phyloP scores from a whole-genome alignment of 2,113 vertebrate species.

The Trogon surrucura region DNA sequence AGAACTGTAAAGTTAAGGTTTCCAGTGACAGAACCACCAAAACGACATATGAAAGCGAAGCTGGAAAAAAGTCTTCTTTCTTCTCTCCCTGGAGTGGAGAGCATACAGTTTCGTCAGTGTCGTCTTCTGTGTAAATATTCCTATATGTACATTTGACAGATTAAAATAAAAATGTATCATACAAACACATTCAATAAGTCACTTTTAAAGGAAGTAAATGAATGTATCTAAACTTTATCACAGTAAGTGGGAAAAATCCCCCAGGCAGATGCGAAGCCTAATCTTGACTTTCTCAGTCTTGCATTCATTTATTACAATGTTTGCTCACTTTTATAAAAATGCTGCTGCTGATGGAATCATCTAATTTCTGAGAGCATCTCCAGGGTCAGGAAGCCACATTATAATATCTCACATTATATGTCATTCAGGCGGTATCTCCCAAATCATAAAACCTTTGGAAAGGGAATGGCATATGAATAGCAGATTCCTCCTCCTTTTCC shows the following conservation, averaged over 20 bases:
- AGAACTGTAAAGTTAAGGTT: background rate
- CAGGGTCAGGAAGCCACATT: background rate
- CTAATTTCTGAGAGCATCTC: conserved; percentile 14
- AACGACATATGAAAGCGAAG: background rate
- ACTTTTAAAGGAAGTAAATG: background rate
- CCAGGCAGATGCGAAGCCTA: background rate
- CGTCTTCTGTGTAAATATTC: background rate
- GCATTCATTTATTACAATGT: conserved; percentile 12
- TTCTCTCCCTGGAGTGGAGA: background rate
- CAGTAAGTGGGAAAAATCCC: background rate
- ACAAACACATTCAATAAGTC: background rate
- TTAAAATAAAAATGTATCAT: background rate
- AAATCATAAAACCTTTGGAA: background rate
- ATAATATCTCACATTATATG: background rate
- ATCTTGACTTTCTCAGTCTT: background rate
- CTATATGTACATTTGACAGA: background rate
- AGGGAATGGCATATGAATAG: background rate
- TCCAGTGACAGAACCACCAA: background rate
- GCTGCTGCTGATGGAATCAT: background rate
- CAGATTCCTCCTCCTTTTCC: background rate
- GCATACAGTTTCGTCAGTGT: background rate
- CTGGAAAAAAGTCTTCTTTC: background rate
- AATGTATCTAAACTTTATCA: background rate
- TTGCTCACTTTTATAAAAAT: conserved; percentile 31
- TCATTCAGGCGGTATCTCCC: background rate